Evolutionary conservation across 2,888 invertebrate genomes (phyloP).

Genomic region (Macrosiphum euphorbiae): DNA sequence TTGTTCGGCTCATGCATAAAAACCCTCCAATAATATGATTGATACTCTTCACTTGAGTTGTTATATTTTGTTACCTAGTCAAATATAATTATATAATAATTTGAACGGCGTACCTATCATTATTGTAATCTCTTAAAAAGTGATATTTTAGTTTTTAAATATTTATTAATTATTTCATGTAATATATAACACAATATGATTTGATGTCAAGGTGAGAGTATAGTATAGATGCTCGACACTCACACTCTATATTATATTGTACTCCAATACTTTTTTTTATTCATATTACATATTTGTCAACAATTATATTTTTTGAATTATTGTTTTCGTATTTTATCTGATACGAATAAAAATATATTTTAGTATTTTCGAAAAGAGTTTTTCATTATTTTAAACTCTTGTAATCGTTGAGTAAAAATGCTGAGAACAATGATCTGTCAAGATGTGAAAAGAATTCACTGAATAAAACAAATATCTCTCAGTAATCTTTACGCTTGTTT

Average conservation of each 20-base stretch:
- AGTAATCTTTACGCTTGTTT: conserved; percentile 34
- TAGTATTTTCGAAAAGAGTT: neutral
- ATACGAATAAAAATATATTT: neutral
- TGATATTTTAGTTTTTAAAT: neutral
- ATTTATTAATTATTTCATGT: neutral
- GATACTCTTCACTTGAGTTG: neutral
- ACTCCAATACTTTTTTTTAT: neutral
- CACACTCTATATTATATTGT: neutral
- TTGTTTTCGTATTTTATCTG: neutral
- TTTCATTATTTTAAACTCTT: conserved; percentile 31
- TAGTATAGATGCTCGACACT: neutral
- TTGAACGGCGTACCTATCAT: neutral
- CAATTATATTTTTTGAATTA: neutral
- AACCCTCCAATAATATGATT: neutral
- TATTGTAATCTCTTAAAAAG: neutral
- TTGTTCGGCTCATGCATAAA: neutral
- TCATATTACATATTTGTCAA: neutral
- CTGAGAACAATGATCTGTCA: conserved; percentile 22
- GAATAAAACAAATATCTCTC: conserved; percentile 23
- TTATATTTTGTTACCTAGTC: neutral
- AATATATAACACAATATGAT: neutral
- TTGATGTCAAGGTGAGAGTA: neutral
- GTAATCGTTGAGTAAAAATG: conserved; percentile 11
- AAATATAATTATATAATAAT: neutral
- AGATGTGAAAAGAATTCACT: conserved; percentile 40